Base-by-base conservation (phyloP, 1,140 invertebrate species). In the Diachasmimorpha longicaudata region DNA sequence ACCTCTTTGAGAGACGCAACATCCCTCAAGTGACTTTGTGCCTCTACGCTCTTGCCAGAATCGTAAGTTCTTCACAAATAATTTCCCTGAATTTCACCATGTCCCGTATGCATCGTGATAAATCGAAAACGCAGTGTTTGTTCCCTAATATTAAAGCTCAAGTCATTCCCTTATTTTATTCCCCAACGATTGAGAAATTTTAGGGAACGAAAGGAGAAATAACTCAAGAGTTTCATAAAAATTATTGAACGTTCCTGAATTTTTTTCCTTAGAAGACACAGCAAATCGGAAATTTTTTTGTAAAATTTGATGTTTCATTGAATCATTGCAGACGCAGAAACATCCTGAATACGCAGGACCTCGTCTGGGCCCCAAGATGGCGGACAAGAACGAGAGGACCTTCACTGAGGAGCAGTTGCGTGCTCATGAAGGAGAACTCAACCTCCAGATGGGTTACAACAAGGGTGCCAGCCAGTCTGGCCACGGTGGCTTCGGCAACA, bases 401-500 rank as follows among this genome's bases (percentile, higher is more conserved):
- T 99, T 99, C 89, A 96, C 96, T 0, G 97, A 99, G 78, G 98
- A 98, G 74, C 98, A 99, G 86, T 90, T 99, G 19, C 92, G 96
- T 55, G 95, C 96, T 2, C 94, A 95, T 76, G 96, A 99, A 85
- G 94, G 94, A 25, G 93, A 98, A 72, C 91, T 99, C 16, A 96
- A 96, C 83, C 91, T 99, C 11, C 98, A 99, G 89, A 98, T 98
- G 94, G 98, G 98, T 23, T 97, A 92, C 90, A 99, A 99, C 90
- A 98, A 99, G 86, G 95, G 95, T 39, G 95, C 95, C 11, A 94
- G 93, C 25, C 96, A 97, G 85, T 90, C 95, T 52, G 96, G 96
- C 4, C 93, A 93, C 72, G 96, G 96, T 74, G 93, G 95, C 72
- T 96, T 99, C 85, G 97, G 98, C 80, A 99, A 99, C 87, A 97